phyloP scores from a whole-genome alignment of 30 jellyfish, hydroid and myxozoan species.

The Aurelia aurita region DNA sequence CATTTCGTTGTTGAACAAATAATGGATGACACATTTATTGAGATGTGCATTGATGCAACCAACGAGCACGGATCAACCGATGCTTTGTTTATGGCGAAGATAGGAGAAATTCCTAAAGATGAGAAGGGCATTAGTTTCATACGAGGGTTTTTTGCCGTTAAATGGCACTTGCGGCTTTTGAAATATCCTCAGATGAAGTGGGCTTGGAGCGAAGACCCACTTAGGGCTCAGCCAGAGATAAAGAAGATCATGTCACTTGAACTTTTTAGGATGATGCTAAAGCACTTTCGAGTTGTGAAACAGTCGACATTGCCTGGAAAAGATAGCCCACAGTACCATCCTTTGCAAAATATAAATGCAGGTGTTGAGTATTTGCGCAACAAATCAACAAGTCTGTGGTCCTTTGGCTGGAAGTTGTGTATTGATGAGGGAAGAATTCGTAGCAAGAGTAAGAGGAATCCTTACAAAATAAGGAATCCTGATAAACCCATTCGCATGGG shows the following conservation, averaged over 20 bases:
- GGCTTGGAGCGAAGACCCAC: background rate
- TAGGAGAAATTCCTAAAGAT: background rate
- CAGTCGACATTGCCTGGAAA: background rate
- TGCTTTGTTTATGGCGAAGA: background rate
- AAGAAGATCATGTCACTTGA: constrained; percentile 1
- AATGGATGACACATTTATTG: background rate
- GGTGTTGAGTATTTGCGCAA: too few relatives aligned
- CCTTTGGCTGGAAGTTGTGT: too few relatives aligned
- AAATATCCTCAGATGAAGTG: too few relatives aligned
- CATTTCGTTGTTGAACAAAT: background rate
- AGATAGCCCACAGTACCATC: constrained; percentile 4
- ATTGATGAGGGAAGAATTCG: too few relatives aligned
- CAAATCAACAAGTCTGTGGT: too few relatives aligned
- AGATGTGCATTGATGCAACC: background rate
- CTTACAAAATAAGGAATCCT: too few relatives aligned
- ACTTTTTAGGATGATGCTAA: background rate
- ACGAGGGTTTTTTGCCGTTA: too few relatives aligned
- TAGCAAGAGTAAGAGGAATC: too few relatives aligned
- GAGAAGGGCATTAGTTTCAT: too few relatives aligned
- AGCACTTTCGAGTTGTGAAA: constrained; percentile 20
- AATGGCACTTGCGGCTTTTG: background rate
- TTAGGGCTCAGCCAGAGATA: constrained; percentile 3
- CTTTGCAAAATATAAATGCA: constrained; percentile 15
- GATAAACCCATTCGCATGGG: too few relatives aligned
- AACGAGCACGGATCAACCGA: background rate